Base-by-base conservation (phyloP, 2,113 vertebrate species). In the Andinoacara biseriatus region DNA sequence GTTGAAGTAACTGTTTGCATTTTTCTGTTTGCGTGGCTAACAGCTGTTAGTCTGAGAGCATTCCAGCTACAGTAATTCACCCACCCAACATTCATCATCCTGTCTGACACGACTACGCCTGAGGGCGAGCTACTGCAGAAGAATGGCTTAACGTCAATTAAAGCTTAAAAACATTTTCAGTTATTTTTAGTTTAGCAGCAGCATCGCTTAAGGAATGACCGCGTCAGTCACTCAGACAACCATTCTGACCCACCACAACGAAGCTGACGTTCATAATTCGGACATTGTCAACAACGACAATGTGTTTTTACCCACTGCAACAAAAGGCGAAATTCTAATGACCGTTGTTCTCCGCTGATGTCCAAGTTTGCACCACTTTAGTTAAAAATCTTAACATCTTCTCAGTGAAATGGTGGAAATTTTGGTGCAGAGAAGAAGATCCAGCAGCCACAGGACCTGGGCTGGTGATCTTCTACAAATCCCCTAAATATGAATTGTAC, bases 11-110 rank as follows among this genome's bases (percentile, higher is more conserved):
- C 67, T 52, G 46, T 72, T 72, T 72, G 67, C 24, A 54, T 72
- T 72, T 72, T 72, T 72, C 24, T 85, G n/a, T 26, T 43, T 18
- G 31, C 24, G 65, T 18, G 26, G 24, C 18, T 29, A 38, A 76
- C 86, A 85, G 84, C 62, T 80, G 72, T 89, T 85, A 17, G 58
- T 52, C 40, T 76, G 29, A 18, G 46, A 82, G 29, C 29, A 26
- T 58, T 82, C 56, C 74, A 82, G 63, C 65, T 54, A 31, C 56
- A 81, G 46, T 54, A 65, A 76, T 63, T 90, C 43, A 75, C 40
- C 18, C 74, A 62, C 76, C 58, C 11, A 80, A 62, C 58, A 33
- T 86, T 67, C 76, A 86, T 80, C 81, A 84, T 9, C 8, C 10
- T 56, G 46, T 29, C 62, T 60, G 74, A 79, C 10, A 11, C 29